Percentiles rank a stretch among this genome's conserved stretches.
Evolutionary conservation across 2,113 vertebrate species (phyloP).

Genomic region (Plecturocebus donacophilus): DNA sequence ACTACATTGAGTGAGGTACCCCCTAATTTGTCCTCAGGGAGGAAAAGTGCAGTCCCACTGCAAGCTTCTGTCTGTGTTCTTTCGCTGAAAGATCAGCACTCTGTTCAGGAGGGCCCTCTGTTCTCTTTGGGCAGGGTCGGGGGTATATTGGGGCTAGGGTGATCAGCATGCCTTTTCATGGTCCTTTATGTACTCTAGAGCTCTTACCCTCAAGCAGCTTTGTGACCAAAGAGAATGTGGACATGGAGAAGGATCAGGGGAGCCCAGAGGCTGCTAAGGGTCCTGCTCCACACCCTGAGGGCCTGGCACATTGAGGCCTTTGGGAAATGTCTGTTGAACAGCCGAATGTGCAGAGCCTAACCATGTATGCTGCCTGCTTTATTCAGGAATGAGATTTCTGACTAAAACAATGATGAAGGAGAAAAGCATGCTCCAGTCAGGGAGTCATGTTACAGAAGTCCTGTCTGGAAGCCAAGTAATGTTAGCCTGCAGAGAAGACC

Average conservation of each 20-base stretch:
- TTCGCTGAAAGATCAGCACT: neutral
- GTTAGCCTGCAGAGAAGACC: neutral
- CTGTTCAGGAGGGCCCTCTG: neutral
- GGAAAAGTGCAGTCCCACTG: neutral
- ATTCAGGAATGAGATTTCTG: neutral
- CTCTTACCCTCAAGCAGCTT: neutral
- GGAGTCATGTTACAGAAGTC: too few species aligned
- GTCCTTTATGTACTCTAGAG: neutral
- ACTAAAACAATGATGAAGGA: neutral
- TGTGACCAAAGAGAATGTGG: neutral
- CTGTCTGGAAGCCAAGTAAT: neutral
- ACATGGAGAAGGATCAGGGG: neutral
- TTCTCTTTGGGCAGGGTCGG: neutral
- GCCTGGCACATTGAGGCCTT: neutral
- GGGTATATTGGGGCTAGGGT: neutral
- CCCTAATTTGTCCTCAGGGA: neutral
- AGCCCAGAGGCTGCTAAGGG: neutral
- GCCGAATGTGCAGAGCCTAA: neutral
- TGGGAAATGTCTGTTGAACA: neutral
- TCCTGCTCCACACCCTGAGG: neutral
- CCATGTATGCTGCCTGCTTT: neutral
- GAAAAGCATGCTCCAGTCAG: neutral
- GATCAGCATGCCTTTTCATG: neutral
- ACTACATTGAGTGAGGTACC: neutral
- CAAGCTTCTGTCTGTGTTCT: neutral